Percentiles rank a stretch among this genome's conserved stretches.
Conservation (phyloP, 2,113 vertebrate genomes). For the Hyperoodon ampullatus region DNA sequence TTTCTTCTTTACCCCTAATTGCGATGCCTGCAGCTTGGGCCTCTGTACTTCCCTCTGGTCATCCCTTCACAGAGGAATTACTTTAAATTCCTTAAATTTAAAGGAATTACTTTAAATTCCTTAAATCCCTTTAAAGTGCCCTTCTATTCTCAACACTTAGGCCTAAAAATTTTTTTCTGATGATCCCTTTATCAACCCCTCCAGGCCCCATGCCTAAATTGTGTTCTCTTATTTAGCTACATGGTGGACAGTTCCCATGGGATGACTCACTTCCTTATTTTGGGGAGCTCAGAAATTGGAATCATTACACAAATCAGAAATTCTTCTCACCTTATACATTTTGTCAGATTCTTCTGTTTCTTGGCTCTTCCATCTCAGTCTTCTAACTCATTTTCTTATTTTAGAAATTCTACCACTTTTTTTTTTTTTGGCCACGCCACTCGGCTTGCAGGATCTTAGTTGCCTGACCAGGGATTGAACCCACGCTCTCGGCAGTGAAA, state of each 20-base stretch:
- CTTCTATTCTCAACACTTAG: neutral
- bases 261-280: neutral
- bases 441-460: too few species aligned
- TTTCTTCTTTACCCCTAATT: neutral
- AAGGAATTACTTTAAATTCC: too few species aligned
- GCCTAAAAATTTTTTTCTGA: neutral
- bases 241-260: neutral
- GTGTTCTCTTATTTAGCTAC: neutral
- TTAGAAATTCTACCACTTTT: neutral
- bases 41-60: neutral
- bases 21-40: neutral
- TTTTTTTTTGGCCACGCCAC: too few species aligned
- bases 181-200: neutral
- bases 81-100: too few species aligned
- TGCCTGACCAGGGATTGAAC: too few species aligned
- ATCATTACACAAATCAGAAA: neutral
- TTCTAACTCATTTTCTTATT: neutral
- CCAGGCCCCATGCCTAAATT: neutral
- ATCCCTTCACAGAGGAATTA: neutral
- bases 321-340: neutral
- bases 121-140: neutral
- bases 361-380: neutral
- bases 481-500: too few species aligned
- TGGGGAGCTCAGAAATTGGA: neutral
- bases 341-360: neutral